Conservation (phyloP, 1,140 invertebrate species). For the Hyles vespertilio region DNA sequence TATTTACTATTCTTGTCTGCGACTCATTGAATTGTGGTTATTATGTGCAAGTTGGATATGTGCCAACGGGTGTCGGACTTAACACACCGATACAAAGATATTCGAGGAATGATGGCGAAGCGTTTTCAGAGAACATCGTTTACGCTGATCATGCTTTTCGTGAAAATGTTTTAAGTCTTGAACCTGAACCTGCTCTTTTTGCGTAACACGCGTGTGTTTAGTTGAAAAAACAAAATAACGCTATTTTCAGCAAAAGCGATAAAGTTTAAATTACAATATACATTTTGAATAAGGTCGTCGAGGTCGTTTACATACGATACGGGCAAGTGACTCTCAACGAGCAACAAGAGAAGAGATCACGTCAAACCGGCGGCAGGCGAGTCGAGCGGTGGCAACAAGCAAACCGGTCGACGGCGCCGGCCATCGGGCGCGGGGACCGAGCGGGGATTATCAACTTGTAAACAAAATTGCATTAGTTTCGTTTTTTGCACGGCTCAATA, state of each 20-base stretch:
- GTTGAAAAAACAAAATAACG: no score
- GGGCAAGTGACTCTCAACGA: slow-evolving; percentile 50
- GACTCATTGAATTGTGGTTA: slow-evolving; percentile 75
- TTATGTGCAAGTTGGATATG: slow-evolving; percentile 72
- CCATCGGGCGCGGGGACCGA: slow-evolving; percentile 49
- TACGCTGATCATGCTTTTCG: slow-evolving; percentile 12
- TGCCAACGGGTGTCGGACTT: slow-evolving; percentile 58
- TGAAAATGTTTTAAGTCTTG: background rate
- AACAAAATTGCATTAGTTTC: slow-evolving; percentile 67
- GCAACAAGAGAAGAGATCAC: slow-evolving; percentile 63
- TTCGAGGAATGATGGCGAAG: slow-evolving; percentile 62
- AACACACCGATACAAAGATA: slow-evolving; percentile 65
- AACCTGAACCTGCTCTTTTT: no score
- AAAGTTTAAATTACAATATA: slow-evolving; percentile 21
- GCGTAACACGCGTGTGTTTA: no score
- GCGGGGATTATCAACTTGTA: slow-evolving; percentile 66
- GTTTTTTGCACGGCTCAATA: slow-evolving; percentile 37
- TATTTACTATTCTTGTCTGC: slow-evolving; percentile 74
- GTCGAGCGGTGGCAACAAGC: slow-evolving; percentile 57
- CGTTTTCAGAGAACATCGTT: slow-evolving; percentile 50
- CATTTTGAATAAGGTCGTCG: slow-evolving; percentile 46
- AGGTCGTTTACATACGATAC: slow-evolving; percentile 66
- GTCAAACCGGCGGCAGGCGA: slow-evolving; percentile 68
- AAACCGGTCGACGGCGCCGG: slow-evolving; percentile 70
- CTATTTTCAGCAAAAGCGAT: slow-evolving; percentile 1